Base-by-base conservation (phyloP, 2,888 invertebrate genomes). In the Dynastes grantii region DNA sequence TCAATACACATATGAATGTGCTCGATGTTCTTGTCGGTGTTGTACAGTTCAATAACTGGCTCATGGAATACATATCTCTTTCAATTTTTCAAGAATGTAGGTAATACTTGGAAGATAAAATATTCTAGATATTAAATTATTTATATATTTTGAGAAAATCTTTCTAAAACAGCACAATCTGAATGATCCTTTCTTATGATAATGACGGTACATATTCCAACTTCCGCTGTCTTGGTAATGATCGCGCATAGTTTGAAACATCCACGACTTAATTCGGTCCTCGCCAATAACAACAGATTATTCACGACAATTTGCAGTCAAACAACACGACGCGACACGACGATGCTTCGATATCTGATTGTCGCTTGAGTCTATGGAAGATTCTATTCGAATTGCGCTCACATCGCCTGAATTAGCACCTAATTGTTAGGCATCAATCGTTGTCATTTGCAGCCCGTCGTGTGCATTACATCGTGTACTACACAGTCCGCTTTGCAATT, bases 351-450 rank as follows among this genome's bases (percentile, higher is more conserved):
- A 58, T 73, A 73, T 58, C 73, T 61, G 73, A 73, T 73, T 73
- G 73, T 73, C 40, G 73, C 61, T 40, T 55, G 73, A 73, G 45
- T 73, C 58, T 58, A 58, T 22, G 45, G 73, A 73, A 73, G 73
- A 55, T 73, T 40, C 58, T 58, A 73, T 73, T 73, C 37, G 58
- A 58, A 73, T 58, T 73, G 58, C 73, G 58, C 58, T 58, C 22
- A 40, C 73, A 61, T 58, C 16, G 58, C 37, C 22, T 45, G 58
- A 58, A 73, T 58, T 73, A 73, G 16, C 73, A 73, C 58, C 73
- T 73, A 73, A 58, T 73, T 73, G 73, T 73, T 73, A 73, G 58
- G 58, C 73, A 58, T 58, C 58, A 40, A 58, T 73, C 58, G 58
- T 73, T 58, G 58, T 73, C 55, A 40, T 58, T 73, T 55, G 40